A percentile compares a stretch with the other conserved stretches of the same genome.
Conservation (phyloP, 2,888 invertebrate species). For the Drosophila algonquin region DNA sequence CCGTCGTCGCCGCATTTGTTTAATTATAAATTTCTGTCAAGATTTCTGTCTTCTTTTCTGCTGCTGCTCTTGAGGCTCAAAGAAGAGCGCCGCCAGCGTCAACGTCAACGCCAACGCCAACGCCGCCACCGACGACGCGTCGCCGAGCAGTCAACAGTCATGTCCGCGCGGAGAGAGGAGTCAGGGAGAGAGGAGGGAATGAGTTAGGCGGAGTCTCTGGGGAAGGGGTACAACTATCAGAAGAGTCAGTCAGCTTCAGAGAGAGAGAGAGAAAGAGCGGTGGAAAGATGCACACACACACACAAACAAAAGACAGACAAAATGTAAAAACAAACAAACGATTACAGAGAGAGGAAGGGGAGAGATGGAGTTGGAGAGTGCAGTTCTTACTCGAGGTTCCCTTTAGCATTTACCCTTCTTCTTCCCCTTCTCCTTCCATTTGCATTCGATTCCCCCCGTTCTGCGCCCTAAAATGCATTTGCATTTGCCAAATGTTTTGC, state of each 20-base stretch:
- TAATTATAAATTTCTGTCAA: constrained; percentile 78
- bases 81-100: constrained; percentile 72
- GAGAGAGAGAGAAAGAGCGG: constrained; percentile 13
- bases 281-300: constrained; percentile 15
- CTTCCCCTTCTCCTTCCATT: background rate
- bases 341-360: constrained; percentile 51
- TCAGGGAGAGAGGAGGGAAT: constrained; percentile 2
- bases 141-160: too few relatives aligned
- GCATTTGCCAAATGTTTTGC: constrained; percentile 65
- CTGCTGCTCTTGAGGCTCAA: constrained; percentile 53
- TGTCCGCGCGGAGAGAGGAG: constrained; percentile 38
- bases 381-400: constrained; percentile 24
- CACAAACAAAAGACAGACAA: constrained; percentile 43
- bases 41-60: constrained; percentile 38
- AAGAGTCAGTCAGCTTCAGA: background rate
- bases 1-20: constrained; percentile 64
- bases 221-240: background rate
- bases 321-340: constrained; percentile 72
- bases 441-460: too few relatives aligned
- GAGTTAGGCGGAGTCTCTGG: background rate
- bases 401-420: background rate
- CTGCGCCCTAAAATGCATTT: constrained; percentile 26
- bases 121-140: constrained; percentile 32
- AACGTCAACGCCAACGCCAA: constrained; percentile 56
- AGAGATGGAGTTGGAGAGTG: background rate